Conservation (phyloP, 35 echinoderm and acorn worm genomes). For the Amphiura filiformis region DNA sequence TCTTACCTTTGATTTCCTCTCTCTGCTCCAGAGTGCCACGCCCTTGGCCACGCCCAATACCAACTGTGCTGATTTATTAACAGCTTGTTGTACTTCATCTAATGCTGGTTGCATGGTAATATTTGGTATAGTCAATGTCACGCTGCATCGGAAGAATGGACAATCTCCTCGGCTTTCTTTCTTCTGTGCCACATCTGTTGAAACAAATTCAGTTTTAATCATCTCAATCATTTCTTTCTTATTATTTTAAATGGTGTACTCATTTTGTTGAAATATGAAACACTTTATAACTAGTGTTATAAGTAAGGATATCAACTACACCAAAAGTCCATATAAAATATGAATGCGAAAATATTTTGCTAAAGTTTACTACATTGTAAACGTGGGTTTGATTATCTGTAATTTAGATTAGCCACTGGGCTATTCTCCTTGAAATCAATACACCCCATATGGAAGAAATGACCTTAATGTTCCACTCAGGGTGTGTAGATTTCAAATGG, state of each 20-base stretch:
- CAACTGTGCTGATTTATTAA: conserved; percentile 94
- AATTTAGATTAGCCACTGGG: too few species aligned
- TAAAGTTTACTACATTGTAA: too few species aligned
- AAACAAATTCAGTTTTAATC: background rate
- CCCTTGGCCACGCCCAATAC: conserved; percentile 76
- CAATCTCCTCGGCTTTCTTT: conserved; percentile 63
- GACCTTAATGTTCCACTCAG: too few species aligned
- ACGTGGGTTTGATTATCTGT: too few species aligned
- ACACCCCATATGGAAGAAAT: too few species aligned
- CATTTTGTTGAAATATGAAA: background rate
- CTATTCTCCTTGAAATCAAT: too few species aligned
- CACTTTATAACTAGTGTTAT: background rate
- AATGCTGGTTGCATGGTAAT: conserved; percentile 94
- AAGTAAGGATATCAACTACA: too few species aligned
- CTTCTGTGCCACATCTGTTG: background rate
- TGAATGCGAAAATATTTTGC: too few species aligned
- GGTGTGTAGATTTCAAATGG: too few species aligned
- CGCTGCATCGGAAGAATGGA: conserved; percentile 94
- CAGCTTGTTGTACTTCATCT: conserved; percentile 92
- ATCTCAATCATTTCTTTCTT: too few species aligned
- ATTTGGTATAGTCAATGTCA: conserved; percentile 87
- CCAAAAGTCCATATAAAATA: too few species aligned
- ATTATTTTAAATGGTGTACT: background rate
- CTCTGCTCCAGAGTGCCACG: conserved; percentile 85
- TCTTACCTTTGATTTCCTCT: conserved; percentile 93